Evolutionary conservation across 2,888 invertebrate genomes (phyloP).

Genomic region (Isotomurus palustris): DNA sequence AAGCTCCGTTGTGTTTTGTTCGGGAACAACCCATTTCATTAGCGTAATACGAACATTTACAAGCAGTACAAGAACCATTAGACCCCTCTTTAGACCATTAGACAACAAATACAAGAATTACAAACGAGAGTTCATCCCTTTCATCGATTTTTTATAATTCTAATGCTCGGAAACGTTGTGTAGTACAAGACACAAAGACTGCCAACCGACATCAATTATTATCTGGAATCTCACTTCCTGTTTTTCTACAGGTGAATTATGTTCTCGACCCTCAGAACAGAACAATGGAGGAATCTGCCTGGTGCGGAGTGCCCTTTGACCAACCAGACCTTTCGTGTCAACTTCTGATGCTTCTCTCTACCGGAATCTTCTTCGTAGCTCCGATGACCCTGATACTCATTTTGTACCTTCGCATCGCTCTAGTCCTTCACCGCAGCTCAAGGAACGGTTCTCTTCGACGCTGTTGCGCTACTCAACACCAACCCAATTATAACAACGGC

Average conservation of each 20-base stretch:
- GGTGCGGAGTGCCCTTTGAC: constrained; percentile 50
- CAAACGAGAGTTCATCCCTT: too few relatives aligned
- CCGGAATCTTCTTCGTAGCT: constrained; percentile 52
- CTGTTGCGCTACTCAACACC: constrained; percentile 39
- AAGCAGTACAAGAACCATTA: neutral
- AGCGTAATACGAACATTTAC: neutral
- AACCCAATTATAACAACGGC: constrained; percentile 16
- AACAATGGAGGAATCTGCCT: constrained; percentile 47
- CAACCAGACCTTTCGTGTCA: constrained; percentile 46
- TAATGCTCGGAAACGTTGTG: too few relatives aligned
- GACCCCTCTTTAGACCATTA: too few relatives aligned
- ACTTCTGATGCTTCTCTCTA: constrained; percentile 51
- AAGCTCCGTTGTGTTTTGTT: too few relatives aligned
- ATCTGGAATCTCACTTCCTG: too few relatives aligned
- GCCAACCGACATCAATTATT: too few relatives aligned
- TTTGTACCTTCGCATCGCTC: constrained; percentile 50
- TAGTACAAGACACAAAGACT: too few relatives aligned
- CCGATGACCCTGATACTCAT: constrained; percentile 52
- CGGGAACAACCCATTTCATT: neutral
- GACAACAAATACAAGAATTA: too few relatives aligned
- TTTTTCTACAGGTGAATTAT: constrained; percentile 48
- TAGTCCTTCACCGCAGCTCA: constrained; percentile 47
- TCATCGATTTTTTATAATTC: too few relatives aligned
- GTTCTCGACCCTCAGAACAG: constrained; percentile 41
- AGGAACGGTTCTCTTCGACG: constrained; percentile 42